Base-by-base conservation (phyloP, 2,113 vertebrate genomes). In the Alligator sinensis region DNA sequence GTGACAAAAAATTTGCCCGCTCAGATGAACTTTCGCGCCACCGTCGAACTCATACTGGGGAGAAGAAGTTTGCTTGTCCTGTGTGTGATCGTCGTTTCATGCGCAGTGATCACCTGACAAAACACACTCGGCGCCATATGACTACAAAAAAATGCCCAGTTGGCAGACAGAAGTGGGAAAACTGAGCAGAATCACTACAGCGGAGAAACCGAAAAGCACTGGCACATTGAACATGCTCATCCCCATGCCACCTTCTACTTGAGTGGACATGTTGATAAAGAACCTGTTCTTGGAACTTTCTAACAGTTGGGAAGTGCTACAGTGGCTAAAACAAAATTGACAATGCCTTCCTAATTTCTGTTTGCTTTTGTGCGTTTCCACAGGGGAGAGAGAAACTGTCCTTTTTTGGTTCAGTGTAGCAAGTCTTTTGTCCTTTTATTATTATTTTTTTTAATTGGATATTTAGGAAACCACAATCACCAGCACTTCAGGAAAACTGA, bases 61-160 rank as follows among this genome's bases (percentile, higher is more conserved):
- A 99, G 96, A 99, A 99, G 97, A 99, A 99, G 95, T 99, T 99
- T 4, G 99, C 96, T 1, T 99, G 99, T 79, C 98, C 97, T 0
- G 98, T 99, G 93, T 99, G 99, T 1, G 99, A 99, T 18, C 98
- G 99, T 1, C 99, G 99, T 76, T 99, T 99, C 97, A 99, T 99
- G 99, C 98, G 99, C 97, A 99, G 99, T 0, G 99, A 99, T 81
- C 99, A 99, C 98, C 84, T 99, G 97, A 99, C 99, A 1, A 99
- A 99, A 96, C 99, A 99, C 11, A 98, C 99, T 15, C 98, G 99
- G 2, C 98, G 99, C 21, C 99, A 99, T 95, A 97, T 98, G 98
- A 97, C 98, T 64, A 95, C 99, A 64, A 99, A 99, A 98, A 99
- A 93, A 70, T 98, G 3, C 97, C 99, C 2, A 97, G 98, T 27